Conservation (phyloP, 2,797 vertebrate genomes). For the Taeniopygia guttata region DNA sequence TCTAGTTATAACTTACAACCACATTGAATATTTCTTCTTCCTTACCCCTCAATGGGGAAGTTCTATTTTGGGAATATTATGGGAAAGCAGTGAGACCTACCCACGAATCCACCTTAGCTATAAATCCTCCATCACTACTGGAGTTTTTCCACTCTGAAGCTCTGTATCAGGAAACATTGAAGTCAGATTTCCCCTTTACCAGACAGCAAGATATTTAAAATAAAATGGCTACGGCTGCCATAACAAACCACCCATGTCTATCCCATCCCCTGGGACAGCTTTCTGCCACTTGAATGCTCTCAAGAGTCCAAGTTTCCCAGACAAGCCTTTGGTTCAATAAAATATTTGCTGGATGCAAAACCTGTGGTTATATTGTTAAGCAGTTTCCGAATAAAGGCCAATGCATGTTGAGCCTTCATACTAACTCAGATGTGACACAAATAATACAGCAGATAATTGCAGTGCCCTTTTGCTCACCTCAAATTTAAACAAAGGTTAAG, state of each 20-base stretch:
- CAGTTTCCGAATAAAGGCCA: slow-evolving; percentile 76
- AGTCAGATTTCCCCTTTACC: not conserved
- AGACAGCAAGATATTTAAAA: slow-evolving; percentile 41
- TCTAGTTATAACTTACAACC: not conserved
- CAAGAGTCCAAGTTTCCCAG: slow-evolving; percentile 57
- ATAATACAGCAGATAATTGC: slow-evolving; percentile 79
- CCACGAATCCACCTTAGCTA: not conserved
- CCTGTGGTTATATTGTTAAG: slow-evolving; percentile 53
- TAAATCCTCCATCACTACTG: not conserved
- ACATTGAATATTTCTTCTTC: not conserved
- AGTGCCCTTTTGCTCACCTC: slow-evolving; percentile 77
- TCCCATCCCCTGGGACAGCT: slow-evolving; percentile 30
- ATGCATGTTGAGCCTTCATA: slow-evolving; percentile 66
- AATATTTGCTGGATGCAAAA: slow-evolving; percentile 67
- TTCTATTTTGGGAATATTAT: not conserved
- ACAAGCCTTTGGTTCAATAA: slow-evolving; percentile 63
- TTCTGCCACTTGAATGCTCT: slow-evolving; percentile 54
- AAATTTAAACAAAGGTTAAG: slow-evolving; percentile 82
- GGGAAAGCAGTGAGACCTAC: not conserved
- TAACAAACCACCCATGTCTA: slow-evolving; percentile 15
- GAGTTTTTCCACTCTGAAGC: not conserved
- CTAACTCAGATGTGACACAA: slow-evolving; percentile 78
- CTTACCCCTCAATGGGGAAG: not conserved
- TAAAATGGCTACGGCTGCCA: slow-evolving; percentile 22
- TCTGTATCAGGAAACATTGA: slow-evolving; percentile 21